Percentiles rank a stretch among this genome's conserved stretches.
These are phyloP conservation scores for Ailurus styani DNA, from an alignment of 2,113 vertebrate genomes.

Conservation along the genomic window DNA sequence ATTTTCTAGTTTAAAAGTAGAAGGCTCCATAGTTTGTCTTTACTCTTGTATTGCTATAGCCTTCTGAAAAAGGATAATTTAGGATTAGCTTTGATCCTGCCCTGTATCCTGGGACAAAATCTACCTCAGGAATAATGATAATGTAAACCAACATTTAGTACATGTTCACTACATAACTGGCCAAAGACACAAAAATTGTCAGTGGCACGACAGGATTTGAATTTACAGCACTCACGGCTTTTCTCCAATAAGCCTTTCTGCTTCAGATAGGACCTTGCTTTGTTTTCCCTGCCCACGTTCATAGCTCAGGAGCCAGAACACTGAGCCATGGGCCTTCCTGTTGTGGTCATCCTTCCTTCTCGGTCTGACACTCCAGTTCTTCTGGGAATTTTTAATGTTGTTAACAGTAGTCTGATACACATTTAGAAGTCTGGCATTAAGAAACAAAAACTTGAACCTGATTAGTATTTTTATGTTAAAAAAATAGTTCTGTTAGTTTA, in stretches of 20 bases:
- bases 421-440: conserved; percentile 68
- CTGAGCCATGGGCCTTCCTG: background rate
- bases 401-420: conserved; percentile 66
- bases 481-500: conserved; percentile 60
- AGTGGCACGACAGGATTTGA: background rate
- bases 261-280: background rate
- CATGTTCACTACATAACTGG: background rate
- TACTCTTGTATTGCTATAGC: background rate
- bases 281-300: background rate
- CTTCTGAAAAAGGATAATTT: conserved; percentile 1
- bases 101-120: background rate
- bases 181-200: background rate
- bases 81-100: background rate
- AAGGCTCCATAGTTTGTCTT: background rate
- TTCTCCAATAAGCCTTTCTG: background rate
- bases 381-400: conserved; percentile 41
- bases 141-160: background rate
- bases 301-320: background rate
- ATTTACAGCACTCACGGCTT: background rate
- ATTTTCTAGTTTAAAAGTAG: conserved; percentile 31
- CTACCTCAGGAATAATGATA: background rate
- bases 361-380: background rate
- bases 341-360: background rate
- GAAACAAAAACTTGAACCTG: conserved; percentile 76
- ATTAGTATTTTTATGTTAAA: conserved; percentile 63